Evolutionary conservation across 53 echinoderm and acorn worm species (phyloP).

Genomic region (Astropecten irregularis): DNA sequence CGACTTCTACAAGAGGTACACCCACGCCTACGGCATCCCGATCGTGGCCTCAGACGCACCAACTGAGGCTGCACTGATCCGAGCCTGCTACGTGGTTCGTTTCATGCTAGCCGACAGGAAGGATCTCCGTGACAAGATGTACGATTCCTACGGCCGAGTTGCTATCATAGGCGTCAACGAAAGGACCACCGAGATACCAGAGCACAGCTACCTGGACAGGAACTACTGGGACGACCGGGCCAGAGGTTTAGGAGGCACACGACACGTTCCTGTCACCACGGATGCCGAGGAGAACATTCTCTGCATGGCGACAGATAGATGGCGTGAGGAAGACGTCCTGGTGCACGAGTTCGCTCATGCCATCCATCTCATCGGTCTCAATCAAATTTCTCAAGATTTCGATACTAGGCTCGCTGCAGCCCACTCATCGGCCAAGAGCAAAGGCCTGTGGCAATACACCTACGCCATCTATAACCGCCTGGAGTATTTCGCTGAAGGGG

Average conservation of each 20-base stretch:
- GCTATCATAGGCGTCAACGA: conserved; percentile 70
- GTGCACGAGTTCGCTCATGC: conserved; percentile 76
- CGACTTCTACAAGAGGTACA: conserved; percentile 70
- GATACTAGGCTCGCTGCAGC: neutral
- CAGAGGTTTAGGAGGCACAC: conserved; percentile 74
- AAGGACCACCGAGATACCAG: conserved; percentile 71
- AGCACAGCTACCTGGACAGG: conserved; percentile 64
- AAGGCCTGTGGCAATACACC: conserved; percentile 57
- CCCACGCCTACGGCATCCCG: conserved; percentile 73
- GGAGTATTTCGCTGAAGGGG: conserved; percentile 75
- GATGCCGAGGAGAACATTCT: conserved; percentile 68
- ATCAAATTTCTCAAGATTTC: conserved; percentile 11
- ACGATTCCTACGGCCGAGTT: conserved; percentile 69
- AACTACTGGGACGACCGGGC: conserved; percentile 65
- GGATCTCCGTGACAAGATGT: conserved; percentile 70
- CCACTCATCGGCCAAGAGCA: conserved; percentile 7
- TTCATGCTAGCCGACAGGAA: conserved; percentile 64
- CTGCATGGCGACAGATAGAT: conserved; percentile 23
- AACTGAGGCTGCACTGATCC: conserved; percentile 47
- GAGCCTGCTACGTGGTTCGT: conserved; percentile 71
- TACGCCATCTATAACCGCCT: conserved; percentile 28
- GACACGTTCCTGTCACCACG: conserved; percentile 49
- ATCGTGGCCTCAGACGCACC: conserved; percentile 51
- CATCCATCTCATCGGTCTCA: conserved; percentile 58
- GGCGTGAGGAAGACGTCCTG: conserved; percentile 65